Percentiles rank a stretch among this genome's conserved stretches.
phyloP scores from a whole-genome alignment of 1,140 invertebrate genomes.

The Ylistrum balloti region DNA sequence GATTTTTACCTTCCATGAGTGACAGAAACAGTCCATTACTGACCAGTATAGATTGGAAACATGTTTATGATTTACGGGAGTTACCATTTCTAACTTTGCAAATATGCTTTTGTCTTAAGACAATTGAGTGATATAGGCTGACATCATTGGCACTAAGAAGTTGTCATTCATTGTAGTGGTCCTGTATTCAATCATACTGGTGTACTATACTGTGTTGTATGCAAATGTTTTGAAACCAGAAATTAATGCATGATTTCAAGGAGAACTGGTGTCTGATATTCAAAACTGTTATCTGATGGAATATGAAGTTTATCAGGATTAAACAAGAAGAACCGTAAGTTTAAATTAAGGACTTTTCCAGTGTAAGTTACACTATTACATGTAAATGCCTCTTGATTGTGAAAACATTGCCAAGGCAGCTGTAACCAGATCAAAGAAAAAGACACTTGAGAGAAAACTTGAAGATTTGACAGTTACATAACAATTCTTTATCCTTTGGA shows the following conservation, averaged over 20 bases:
- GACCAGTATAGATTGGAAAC: no score
- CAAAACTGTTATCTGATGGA: neutral
- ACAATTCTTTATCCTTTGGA: neutral
- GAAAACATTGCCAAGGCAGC: neutral
- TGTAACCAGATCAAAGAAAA: neutral
- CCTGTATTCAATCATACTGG: neutral
- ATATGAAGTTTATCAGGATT: neutral
- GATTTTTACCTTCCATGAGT: neutral
- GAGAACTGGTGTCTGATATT: neutral
- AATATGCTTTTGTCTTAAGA: neutral
- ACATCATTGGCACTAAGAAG: neutral
- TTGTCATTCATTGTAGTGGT: neutral
- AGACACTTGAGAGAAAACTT: neutral
- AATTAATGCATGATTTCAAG: neutral
- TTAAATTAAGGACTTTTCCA: neutral
- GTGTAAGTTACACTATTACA: neutral
- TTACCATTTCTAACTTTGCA: neutral
- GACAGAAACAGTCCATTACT: neutral
- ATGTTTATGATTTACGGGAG: no score
- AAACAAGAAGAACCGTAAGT: neutral
- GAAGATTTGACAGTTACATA: neutral
- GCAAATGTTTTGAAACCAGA: neutral
- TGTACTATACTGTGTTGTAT: neutral
- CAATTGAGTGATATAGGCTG: neutral
- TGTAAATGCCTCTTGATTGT: neutral